Evolutionary conservation across 2,797 vertebrate species (phyloP).

Genomic region (Myiotriccus ornatus): DNA sequence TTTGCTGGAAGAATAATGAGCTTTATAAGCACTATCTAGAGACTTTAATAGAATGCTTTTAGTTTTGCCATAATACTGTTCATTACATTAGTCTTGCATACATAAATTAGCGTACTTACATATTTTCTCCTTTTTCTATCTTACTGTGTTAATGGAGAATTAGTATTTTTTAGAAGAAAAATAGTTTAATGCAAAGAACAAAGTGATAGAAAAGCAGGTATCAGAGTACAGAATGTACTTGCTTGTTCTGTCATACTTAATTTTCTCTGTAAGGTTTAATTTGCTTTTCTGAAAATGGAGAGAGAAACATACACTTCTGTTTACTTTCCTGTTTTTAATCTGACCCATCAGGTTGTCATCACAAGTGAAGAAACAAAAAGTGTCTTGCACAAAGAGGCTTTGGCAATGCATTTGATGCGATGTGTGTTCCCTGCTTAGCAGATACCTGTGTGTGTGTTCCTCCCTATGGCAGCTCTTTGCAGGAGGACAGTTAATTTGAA

Average conservation of each 20-base stretch:
- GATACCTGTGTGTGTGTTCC: rapidly evolving
- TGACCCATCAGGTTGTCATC: not conserved
- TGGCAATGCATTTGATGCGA: not conserved
- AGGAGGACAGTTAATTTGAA: not conserved
- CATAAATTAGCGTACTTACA: not conserved
- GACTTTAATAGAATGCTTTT: constrained; percentile 14
- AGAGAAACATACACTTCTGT: not conserved
- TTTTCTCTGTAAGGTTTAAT: not conserved
- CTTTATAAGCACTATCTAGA: constrained; percentile 14
- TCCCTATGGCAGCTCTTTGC: not conserved
- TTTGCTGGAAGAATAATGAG: constrained; percentile 38
- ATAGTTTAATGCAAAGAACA: not conserved
- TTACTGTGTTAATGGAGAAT: not conserved
- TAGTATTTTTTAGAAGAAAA: constrained; percentile 4
- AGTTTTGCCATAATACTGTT: not conserved
- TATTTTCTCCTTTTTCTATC: not conserved
- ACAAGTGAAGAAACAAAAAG: not conserved
- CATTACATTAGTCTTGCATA: not conserved
- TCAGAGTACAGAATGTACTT: not conserved
- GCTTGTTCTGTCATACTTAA: not conserved
- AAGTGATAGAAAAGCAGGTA: not conserved
- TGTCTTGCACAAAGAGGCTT: not conserved
- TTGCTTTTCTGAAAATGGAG: not conserved
- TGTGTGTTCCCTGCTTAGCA: not conserved
- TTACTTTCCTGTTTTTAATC: not conserved